These are phyloP conservation scores for Dolichoris vasculosae DNA, from an alignment of 1,140 invertebrate species.

Conservation along the genomic window DNA sequence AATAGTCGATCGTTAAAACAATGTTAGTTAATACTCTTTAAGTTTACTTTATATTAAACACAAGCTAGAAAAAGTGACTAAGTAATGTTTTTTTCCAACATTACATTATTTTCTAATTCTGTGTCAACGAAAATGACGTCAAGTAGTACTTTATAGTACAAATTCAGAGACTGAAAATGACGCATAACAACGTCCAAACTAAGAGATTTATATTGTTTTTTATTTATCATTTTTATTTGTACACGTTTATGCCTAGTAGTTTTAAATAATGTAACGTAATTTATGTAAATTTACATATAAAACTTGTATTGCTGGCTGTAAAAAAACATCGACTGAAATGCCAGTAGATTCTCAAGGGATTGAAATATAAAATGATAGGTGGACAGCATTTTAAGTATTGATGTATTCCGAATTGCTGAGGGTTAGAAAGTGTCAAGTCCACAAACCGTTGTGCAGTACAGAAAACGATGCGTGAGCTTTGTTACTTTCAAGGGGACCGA, in stretches of 20 bases:
- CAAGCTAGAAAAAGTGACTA: no score
- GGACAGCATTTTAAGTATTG: constrained; percentile 15
- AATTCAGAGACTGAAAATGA: background rate
- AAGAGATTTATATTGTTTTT: background rate
- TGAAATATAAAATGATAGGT: background rate
- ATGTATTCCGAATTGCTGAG: constrained; percentile 28
- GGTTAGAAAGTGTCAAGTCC: constrained; percentile 22
- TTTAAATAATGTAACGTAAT: constrained; percentile 6
- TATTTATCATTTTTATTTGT: background rate
- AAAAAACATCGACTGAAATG: constrained; percentile 1
- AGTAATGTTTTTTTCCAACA: no score
- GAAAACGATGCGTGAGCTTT: constrained; percentile 10
- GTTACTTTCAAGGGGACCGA: constrained; percentile 38
- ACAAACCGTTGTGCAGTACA: background rate
- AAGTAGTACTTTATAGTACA: background rate
- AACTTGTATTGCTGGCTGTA: background rate
- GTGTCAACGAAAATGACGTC: background rate
- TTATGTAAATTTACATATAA: background rate
- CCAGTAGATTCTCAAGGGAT: background rate
- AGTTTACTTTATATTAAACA: no score
- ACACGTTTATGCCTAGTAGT: background rate
- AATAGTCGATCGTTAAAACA: no score
- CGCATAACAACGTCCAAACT: background rate
- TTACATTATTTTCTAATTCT: background rate
- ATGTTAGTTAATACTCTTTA: no score